phyloP scores from a whole-genome alignment of 1,140 invertebrate species.

The Notospermus geniculatus region DNA sequence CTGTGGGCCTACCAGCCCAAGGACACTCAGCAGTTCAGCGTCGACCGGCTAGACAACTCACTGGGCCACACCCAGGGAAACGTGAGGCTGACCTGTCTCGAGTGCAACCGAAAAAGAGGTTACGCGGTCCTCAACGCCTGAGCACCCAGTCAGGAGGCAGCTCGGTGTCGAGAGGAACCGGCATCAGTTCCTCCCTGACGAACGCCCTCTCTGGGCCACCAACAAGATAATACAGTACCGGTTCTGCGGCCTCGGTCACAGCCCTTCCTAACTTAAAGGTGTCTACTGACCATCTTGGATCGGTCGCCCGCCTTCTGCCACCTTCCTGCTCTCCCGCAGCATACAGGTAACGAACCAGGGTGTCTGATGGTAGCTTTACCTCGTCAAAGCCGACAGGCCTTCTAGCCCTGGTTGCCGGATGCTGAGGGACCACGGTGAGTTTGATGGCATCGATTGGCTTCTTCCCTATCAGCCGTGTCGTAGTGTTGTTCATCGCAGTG shows the following conservation, averaged over 20 bases:
- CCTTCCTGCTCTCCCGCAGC: constrained; percentile 25
- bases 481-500: constrained; percentile 16
- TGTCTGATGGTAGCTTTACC: background rate
- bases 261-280: constrained; percentile 12
- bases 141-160: constrained; percentile 11
- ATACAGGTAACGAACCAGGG: constrained; percentile 20
- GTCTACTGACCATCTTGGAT: constrained; percentile 22
- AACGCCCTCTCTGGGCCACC: constrained; percentile 19
- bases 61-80: too few species aligned
- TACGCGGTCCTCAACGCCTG: too few species aligned
- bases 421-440: constrained; percentile 3
- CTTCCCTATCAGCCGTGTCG: constrained; percentile 20
- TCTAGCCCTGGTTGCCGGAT: background rate
- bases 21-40: too few species aligned
- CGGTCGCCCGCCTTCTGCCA: constrained; percentile 14
- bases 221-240: constrained; percentile 21
- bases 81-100: too few species aligned
- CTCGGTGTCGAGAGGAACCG: constrained; percentile 16
- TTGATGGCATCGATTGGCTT: constrained; percentile 19
- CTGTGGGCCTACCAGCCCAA: too few species aligned
- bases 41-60: too few species aligned
- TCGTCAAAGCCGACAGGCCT: constrained; percentile 13
- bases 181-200: constrained; percentile 22
- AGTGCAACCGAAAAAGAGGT: too few species aligned
- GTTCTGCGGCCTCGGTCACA: constrained; percentile 10